A percentile compares a stretch with the other conserved stretches of the same genome.
These are phyloP conservation scores for Microctenopoma stevenorrisi DNA, from an alignment of 2,797 vertebrate species.

Conservation along the genomic window DNA sequence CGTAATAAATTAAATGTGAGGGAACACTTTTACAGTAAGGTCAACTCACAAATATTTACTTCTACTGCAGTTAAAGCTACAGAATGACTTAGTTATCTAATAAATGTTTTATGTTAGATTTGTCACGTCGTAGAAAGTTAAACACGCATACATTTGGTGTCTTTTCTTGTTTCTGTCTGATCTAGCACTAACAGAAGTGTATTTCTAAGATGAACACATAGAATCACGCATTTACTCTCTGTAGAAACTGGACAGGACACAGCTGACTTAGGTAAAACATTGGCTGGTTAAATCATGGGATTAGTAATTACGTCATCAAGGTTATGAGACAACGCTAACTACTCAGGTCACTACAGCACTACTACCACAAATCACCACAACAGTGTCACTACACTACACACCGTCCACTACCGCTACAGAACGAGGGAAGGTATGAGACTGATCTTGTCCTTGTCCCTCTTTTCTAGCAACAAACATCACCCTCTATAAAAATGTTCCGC, in stretches of 20 bases:
- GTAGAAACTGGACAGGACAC: conserved; percentile 13
- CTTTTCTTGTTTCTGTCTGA: no score
- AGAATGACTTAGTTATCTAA: no score
- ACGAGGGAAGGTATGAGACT: conserved; percentile 8
- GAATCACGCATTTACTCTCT: no score
- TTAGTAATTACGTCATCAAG: conserved; percentile 34
- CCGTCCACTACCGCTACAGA: conserved; percentile 45
- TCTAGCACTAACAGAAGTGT: no score
- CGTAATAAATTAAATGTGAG: no score
- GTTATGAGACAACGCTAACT: conserved; percentile 45
- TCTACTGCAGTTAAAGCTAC: no score
- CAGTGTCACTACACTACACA: conserved; percentile 53
- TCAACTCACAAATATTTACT: no score
- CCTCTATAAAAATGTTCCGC: conserved; percentile 32
- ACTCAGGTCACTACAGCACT: conserved; percentile 33
- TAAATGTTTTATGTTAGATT: no score
- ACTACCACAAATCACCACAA: conserved; percentile 51
- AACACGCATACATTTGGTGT: no score
- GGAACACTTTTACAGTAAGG: no score
- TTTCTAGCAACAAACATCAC: conserved; percentile 6
- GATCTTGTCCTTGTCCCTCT: conserved; percentile 1
- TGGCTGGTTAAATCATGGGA: conserved; percentile 15
- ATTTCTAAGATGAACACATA: no score
- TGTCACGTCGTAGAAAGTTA: no score
- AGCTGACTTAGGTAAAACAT: conserved; percentile 46